Base-by-base conservation (phyloP, 2,113 vertebrate species). In the Felis chaus region DNA sequence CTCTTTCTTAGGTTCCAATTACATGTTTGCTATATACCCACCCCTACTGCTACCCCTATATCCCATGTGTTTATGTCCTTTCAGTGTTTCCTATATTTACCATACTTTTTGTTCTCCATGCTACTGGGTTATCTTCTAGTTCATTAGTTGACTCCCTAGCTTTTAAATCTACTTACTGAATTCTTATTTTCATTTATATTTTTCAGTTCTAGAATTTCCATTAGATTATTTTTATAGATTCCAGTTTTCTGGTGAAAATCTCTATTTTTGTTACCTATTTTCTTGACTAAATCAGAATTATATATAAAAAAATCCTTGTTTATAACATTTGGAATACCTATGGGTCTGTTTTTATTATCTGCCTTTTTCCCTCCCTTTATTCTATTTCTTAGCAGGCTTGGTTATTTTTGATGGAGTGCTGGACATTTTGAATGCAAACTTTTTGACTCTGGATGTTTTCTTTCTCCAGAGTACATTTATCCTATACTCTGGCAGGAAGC, bases 171-270 rank as follows among this genome's bases (percentile, higher is more conserved):
- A 55, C 31, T 41, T 92, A 36, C 73, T 80, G 65, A 88, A 66
- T 87, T 74, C 12, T 74, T 91, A 93, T 65, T 92, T 97, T 96
- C 13, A 95, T 66, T 85, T 91, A 39, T 84, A 82, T 81, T 91
- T 92, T 95, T 11, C 1, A 61, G 31, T 94, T 80, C 48, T 63
- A 92, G 69, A 86, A 76, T 39, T 89, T 81, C 39, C 69, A n/a
- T 39, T 86, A 84, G 19, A 69, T 68, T 74, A 36, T 87, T 81
- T 94, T 96, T 91, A 41, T 69, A 48, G 41, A 88, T 95, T 91
- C 13, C 1, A 74, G 21, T 80, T 76, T n/a, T 69, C 57, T 74
- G 5, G 2, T 81, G 9, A 92, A 91, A 89, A 41, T 83, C 1
- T 82, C 36, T 80, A 27, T 90, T 87, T 91, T 93, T 78, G 3